Evolutionary conservation across 2,888 invertebrate genomes (phyloP).

Genomic region (Hirudinaria manillensis): DNA sequence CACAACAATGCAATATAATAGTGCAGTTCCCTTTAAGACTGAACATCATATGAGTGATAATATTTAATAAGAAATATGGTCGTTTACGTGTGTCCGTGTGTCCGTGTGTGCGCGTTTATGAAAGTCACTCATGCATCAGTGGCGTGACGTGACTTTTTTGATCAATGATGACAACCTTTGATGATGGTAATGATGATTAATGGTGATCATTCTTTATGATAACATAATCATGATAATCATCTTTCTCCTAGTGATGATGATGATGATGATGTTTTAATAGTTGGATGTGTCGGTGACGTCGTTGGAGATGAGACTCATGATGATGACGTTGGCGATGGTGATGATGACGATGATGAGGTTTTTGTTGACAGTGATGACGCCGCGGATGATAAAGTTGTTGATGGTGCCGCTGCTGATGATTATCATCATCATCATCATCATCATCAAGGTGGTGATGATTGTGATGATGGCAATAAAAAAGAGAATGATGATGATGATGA

Average conservation of each 20-base stretch:
- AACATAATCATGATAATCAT: background rate
- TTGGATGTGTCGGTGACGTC: background rate
- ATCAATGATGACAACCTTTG: background rate
- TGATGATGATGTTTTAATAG: constrained; percentile 1
- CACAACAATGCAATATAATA: too few relatives aligned
- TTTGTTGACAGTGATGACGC: constrained; percentile 9
- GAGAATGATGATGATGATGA: constrained; percentile 17
- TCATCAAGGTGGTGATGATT: background rate
- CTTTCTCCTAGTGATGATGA: background rate
- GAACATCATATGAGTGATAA: background rate
- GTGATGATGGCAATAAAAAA: background rate
- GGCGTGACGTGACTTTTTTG: too few relatives aligned
- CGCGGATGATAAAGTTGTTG: constrained; percentile 7
- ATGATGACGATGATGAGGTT: constrained; percentile 5
- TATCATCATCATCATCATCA: too few relatives aligned
- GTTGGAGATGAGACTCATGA: background rate
- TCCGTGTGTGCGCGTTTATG: background rate
- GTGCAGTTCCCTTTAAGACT: too few relatives aligned
- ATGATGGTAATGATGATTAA: constrained; percentile 6
- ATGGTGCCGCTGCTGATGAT: background rate
- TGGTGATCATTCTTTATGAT: background rate
- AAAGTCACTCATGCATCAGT: too few relatives aligned
- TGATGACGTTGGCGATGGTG: constrained; percentile 10
- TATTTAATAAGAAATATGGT: background rate
- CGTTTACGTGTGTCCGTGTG: background rate